A percentile compares a stretch with the other conserved stretches of the same genome.
Conservation (phyloP, 2,888 invertebrate species). For the Limnephilus marmoratus region DNA sequence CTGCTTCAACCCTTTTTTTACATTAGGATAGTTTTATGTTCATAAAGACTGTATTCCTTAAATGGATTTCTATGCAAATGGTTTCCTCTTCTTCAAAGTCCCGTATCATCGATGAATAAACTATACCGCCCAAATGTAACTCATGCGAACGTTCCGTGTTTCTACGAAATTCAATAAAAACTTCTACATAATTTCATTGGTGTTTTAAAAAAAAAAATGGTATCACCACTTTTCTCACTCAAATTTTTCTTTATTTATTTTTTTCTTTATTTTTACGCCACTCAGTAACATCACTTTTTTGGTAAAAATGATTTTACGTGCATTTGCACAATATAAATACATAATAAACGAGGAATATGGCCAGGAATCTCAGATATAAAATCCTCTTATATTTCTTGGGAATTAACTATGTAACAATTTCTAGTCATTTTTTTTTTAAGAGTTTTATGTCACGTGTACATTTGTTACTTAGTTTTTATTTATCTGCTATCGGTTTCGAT, state of each 20-base stretch:
- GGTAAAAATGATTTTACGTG: too few species aligned
- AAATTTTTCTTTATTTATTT: not conserved
- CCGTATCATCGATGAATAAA: not conserved
- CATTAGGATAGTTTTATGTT: not conserved
- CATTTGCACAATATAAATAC: too few species aligned
- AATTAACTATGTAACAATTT: too few species aligned
- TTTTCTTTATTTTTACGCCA: not conserved
- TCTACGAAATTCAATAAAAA: not conserved
- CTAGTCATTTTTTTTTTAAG: too few species aligned
- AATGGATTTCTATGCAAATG: not conserved
- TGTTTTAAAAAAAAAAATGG: not conserved
- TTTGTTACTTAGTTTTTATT: too few species aligned
- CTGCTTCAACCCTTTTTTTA: not conserved
- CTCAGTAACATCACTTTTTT: not conserved
- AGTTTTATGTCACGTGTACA: too few species aligned
- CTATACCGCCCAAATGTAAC: not conserved
- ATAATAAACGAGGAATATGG: too few species aligned
- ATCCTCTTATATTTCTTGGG: too few species aligned
- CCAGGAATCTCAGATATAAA: too few species aligned
- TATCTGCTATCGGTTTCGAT: too few species aligned
- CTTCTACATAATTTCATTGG: not conserved
- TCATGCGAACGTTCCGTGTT: not conserved
- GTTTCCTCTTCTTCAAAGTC: not conserved
- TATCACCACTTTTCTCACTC: not conserved
- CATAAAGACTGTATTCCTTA: not conserved